Base-by-base conservation (phyloP, 1,140 invertebrate species). In the Bombus sibiricus region DNA sequence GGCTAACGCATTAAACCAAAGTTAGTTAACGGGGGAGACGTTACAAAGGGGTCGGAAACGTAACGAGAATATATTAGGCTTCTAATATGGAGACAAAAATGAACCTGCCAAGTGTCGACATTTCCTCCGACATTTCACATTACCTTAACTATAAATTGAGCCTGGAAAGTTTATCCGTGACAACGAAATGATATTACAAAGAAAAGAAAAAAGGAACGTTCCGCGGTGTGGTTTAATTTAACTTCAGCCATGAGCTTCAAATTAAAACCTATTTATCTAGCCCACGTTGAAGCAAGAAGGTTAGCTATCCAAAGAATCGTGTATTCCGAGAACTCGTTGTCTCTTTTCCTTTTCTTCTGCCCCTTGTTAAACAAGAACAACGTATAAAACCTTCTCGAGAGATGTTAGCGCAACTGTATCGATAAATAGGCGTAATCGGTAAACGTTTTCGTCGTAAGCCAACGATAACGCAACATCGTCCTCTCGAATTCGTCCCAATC, bases 11-110 rank as follows among this genome's bases (percentile, higher is more conserved):
- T 80, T 85, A 80, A 80, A 72, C 76, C 53, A 69, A 32, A 62
- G 47, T 79, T 79, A 71, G 69, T 89, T 86, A 71, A 71, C 64
- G 57, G 68, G 66, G 39, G 37, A 74, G 39, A 88, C 81, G 78
- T 83, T 81, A 74, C 80, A 83, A 83, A 68, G 77, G 66, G 83
- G 34, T 43, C 62, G 59, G 78, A 47, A 76, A 77, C 68, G 79
- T 83, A 89, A 89, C 87, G 75, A 86, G 83, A 62, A 89, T 88
- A 83, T 89, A 88, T 89, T 84, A 85, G 80, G 74, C 62, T 79
- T 37, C 32, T 47, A 47, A 53, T n/a, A n/a, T 22, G 6, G 10
- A 32, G 43, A 28, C 53, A 66, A 73, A 66, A 69, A 80, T 64
- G 37, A 62, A n/a, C 22, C 25, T 64, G 41, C 22, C 53, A n/a